Evolutionary conservation across 1,140 invertebrate genomes (phyloP).

Genomic region (Protaetia brevitarsis): DNA sequence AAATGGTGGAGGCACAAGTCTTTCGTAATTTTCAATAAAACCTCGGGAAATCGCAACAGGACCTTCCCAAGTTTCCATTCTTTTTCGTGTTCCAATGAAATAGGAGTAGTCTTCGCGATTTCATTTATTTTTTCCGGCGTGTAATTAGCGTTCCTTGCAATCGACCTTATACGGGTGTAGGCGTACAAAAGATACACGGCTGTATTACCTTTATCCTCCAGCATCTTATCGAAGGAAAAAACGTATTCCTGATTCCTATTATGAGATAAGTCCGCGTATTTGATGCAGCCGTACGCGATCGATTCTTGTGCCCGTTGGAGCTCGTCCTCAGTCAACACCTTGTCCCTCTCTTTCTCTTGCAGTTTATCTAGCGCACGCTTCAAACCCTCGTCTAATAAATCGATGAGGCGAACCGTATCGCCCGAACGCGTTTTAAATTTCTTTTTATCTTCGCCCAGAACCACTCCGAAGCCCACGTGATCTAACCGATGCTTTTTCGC

Average conservation of each 20-base stretch:
- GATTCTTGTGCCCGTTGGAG: slow-evolving; percentile 81
- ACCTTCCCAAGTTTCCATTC: slow-evolving; percentile 95
- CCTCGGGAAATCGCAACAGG: slow-evolving; percentile 81
- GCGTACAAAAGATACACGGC: slow-evolving; percentile 97
- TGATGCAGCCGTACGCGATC: slow-evolving; percentile 97
- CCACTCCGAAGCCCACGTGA: slow-evolving; percentile 95
- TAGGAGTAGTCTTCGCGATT: slow-evolving; percentile 53
- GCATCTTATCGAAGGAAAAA: slow-evolving; percentile 99
- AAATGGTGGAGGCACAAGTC: slow-evolving; percentile 86
- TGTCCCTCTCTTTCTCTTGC: slow-evolving; percentile 86
- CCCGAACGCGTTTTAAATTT: slow-evolving; percentile 99
- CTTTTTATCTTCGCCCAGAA: slow-evolving; percentile 97
- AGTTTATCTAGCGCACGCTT: slow-evolving; percentile 82
- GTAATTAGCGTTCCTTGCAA: slow-evolving; percentile 76
- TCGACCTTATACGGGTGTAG: slow-evolving; percentile 90
- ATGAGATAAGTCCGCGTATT: slow-evolving; percentile 95
- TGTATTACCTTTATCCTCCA: slow-evolving; percentile 98
- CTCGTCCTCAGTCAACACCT: slow-evolving; percentile 81
- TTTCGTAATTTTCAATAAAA: slow-evolving; percentile 77
- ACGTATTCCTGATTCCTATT: slow-evolving; percentile 94
- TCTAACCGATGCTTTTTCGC: slow-evolving; percentile 68
- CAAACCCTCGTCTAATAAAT: slow-evolving; percentile 94
- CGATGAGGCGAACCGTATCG: slow-evolving; percentile 86
- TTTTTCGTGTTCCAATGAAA: slow-evolving; percentile 82
- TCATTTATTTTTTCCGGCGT: slow-evolving; percentile 56